A percentile compares a stretch with the other conserved stretches of the same genome.
These are phyloP conservation scores for Danionella cerebrum DNA, from an alignment of 2,113 vertebrate species.

Conservation along the genomic window DNA sequence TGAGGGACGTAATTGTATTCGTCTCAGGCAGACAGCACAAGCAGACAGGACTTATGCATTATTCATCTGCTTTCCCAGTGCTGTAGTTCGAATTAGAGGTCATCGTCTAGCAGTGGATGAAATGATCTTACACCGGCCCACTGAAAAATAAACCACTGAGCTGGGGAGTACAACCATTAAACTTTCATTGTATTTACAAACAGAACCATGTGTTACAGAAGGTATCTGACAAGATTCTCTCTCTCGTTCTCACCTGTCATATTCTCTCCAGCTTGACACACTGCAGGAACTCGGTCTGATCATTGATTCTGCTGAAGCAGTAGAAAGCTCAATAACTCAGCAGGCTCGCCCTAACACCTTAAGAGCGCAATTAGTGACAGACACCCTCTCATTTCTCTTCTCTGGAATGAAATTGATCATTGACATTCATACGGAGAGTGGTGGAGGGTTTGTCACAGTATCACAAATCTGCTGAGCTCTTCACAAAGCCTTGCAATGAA, in stretches of 20 bases:
- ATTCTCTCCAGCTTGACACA: slow-evolving; percentile 18
- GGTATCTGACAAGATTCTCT: slow-evolving; percentile 13
- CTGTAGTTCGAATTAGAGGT: slow-evolving; percentile 60
- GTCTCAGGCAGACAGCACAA: slow-evolving; percentile 51
- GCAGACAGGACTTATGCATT: slow-evolving; percentile 50
- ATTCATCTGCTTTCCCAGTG: slow-evolving; percentile 49
- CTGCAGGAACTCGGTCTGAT: slow-evolving; percentile 39
- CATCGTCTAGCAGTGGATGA: slow-evolving; percentile 37
- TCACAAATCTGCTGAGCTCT: slow-evolving; percentile 15
- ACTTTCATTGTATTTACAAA: slow-evolving; percentile 37
- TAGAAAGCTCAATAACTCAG: slow-evolving; percentile 54
- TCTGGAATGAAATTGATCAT: slow-evolving; percentile 41
- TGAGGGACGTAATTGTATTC: slow-evolving; percentile 54
- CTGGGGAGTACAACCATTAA: slow-evolving; percentile 34
- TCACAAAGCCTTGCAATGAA: background rate
- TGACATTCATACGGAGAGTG: slow-evolving; percentile 46
- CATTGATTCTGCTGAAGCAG: slow-evolving; percentile 49
- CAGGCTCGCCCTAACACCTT: slow-evolving; percentile 49
- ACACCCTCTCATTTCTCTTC: slow-evolving; percentile 57
- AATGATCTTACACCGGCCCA: slow-evolving; percentile 13
- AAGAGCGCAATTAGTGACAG: slow-evolving; percentile 52
- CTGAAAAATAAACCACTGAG: slow-evolving; percentile 25
- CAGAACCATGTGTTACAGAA: slow-evolving; percentile 26
- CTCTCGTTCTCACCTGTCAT: background rate
- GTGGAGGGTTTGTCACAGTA: slow-evolving; percentile 40